A percentile compares a stretch with the other conserved stretches of the same genome.
Conservation (phyloP, 37 sponge, comb jelly and placozoan genomes). For the Agelas oroides region DNA sequence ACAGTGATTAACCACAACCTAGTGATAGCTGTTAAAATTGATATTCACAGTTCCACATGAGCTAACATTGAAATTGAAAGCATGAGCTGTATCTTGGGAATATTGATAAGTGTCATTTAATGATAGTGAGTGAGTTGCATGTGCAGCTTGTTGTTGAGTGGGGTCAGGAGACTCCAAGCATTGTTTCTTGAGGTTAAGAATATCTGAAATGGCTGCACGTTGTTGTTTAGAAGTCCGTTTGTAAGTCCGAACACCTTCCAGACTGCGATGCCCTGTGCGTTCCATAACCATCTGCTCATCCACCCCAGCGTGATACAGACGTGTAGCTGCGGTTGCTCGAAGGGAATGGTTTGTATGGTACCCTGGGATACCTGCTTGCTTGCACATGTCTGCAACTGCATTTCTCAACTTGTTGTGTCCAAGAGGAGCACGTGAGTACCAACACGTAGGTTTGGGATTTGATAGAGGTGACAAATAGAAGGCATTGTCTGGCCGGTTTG, state of each 20-base stretch:
- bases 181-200: background rate
- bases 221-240: conserved; percentile 21
- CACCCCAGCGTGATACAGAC: conserved; percentile 16
- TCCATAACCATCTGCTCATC: conserved; percentile 59
- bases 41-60: no score
- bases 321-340: conserved; percentile 24
- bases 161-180: no score
- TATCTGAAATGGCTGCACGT: conserved; percentile 13
- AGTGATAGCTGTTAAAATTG: no score
- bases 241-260: conserved; percentile 40
- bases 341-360: conserved; percentile 45
- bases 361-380: conserved; percentile 26
- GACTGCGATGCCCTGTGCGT: conserved; percentile 45
- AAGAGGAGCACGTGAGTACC: conserved; percentile 23
- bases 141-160: no score
- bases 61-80: no score
- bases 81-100: no score
- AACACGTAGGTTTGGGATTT: background rate
- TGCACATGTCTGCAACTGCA: background rate
- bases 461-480: conserved; percentile 18
- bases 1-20: no score
- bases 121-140: no score
- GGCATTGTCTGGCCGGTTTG: conserved; percentile 8
- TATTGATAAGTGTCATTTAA: no score
- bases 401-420: conserved; percentile 12